Evolutionary conservation across 2,113 vertebrate species (phyloP), one percentile per base, ranked within the genome.

Genomic region (Chascanopsetta lugubris): DNA sequence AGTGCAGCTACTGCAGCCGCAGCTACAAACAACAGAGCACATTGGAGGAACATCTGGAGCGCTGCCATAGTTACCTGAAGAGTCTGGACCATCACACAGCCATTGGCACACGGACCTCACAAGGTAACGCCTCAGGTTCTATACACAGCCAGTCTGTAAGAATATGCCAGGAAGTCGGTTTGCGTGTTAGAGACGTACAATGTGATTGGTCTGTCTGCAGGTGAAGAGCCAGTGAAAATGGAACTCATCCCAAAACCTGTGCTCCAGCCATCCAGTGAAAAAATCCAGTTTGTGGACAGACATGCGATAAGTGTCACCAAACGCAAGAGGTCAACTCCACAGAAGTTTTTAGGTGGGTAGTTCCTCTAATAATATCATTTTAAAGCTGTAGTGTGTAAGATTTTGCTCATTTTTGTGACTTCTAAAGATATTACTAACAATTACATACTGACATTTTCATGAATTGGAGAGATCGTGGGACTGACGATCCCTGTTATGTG

Each of bases 21-120:
- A 97, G 95, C 93, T 98, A 98, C 90, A 98, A 97, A 82, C 96
- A 97, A 88, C 95, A 96, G 85, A 96, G 91, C 79, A 96, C 96
- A 49, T 83, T 98, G 81, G 96, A 97, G 64, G 96, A 98, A 69
- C 96, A 98, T 90, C 93, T 94, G 58, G 95, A 97, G 62, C 93
- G 94, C 15, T 98, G 96, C 78, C 94, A 97, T 84, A 94, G 90
- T 89, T 97, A 94, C 88, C 91, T 94, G 60, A 96, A 96, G 92
- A 96, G 93, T 83, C 93, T 96, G 78, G 92, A 93, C 80, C 85
- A 93, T 54, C 94, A 93, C 69, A 73, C 91, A 5, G 89, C 93
- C 63, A 88, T 72, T 74, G 91, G 79, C 88, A 90, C 64, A 73
- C 91, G 93, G 88, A 92, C 62, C 34, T 55, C 77, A 64, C 87